phyloP scores from a whole-genome alignment of 1,140 invertebrate genomes.

The Drosophila melanica region DNA sequence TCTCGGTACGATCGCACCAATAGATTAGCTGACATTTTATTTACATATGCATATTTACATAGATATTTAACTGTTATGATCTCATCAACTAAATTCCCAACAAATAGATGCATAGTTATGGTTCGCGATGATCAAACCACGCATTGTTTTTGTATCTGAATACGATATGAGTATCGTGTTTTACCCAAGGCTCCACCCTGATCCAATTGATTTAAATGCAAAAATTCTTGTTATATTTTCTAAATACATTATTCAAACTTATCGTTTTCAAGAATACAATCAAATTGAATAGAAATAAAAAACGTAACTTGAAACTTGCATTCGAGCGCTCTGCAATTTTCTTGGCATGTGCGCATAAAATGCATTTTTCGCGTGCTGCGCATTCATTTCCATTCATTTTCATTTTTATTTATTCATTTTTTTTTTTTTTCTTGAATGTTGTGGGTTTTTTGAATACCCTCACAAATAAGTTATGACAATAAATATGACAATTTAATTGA shows the following conservation, averaged over 20 bases:
- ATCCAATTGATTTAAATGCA: no score
- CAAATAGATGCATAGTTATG: not conserved
- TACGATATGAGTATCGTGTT: no score
- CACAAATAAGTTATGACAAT: not conserved
- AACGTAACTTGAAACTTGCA: not conserved
- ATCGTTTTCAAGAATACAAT: not conserved
- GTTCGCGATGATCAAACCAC: not conserved
- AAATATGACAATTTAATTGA: no score
- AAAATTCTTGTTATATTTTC: no score
- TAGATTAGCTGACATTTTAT: not conserved
- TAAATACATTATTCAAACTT: no score
- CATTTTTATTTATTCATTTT: not conserved
- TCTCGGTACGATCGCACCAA: not conserved
- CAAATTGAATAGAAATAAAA: not conserved
- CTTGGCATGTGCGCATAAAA: constrained; percentile 53
- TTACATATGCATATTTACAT: no score
- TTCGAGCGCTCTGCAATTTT: constrained; percentile 48
- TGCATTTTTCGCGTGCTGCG: constrained; percentile 57
- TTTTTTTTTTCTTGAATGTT: no score
- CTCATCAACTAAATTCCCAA: not conserved
- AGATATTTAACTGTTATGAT: no score
- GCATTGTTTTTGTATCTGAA: no score
- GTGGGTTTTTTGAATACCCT: not conserved
- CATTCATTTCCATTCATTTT: constrained; percentile 52
- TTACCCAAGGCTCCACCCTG: no score